Conservation (phyloP, 2,797 vertebrate genomes). For the Pangasius djambal region DNA sequence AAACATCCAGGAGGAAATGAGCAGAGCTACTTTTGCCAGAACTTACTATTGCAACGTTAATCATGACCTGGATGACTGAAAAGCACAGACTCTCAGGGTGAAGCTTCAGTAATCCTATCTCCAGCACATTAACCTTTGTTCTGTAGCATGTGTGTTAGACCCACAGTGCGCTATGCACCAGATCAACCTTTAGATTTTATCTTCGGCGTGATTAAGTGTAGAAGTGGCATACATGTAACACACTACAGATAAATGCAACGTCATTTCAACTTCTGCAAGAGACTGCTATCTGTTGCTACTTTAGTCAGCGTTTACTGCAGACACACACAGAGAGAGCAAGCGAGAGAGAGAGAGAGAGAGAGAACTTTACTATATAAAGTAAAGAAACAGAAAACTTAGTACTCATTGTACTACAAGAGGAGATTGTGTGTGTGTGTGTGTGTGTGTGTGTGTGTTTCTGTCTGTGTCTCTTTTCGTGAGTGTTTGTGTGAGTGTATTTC, state of each 20-base stretch:
- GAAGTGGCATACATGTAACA: background rate
- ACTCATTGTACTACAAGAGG: too few species aligned
- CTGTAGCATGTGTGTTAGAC: background rate
- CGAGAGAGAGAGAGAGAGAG: background rate
- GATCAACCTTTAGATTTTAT: conserved; percentile 9
- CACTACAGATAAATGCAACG: background rate
- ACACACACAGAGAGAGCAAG: background rate
- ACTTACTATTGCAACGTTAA: background rate
- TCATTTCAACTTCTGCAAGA: background rate
- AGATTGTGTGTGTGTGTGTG: too few species aligned
- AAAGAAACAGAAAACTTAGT: background rate
- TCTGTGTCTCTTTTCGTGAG: background rate
- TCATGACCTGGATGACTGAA: background rate
- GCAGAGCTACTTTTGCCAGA: background rate
- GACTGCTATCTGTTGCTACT: background rate
- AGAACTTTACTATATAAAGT: background rate
- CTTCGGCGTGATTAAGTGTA: background rate
- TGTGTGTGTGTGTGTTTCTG: too few species aligned
- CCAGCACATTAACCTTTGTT: background rate
- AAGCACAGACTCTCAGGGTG: background rate
- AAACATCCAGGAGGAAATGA: background rate
- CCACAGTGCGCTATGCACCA: background rate
- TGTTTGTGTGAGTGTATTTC: background rate
- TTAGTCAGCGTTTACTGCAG: background rate
- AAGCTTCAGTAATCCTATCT: background rate